Conservation (phyloP, 2,888 invertebrate species). For the Stenoptilia bipunctidactyla region DNA sequence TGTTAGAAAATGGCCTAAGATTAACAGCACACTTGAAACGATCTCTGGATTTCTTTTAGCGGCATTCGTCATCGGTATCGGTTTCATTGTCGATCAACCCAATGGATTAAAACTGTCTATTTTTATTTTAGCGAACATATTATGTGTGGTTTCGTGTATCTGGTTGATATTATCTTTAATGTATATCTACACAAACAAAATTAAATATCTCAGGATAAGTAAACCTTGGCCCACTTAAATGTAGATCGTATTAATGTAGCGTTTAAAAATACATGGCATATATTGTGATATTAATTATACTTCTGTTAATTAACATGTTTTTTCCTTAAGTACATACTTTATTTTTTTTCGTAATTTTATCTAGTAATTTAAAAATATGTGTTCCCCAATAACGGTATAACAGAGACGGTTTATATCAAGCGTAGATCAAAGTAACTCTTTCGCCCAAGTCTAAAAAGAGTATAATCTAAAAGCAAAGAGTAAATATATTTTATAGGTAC, state of each 20-base stretch:
- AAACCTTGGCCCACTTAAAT: slow-evolving; percentile 18
- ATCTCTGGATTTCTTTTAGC: slow-evolving; percentile 41
- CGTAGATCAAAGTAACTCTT: too few relatives aligned
- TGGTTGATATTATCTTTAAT: slow-evolving; percentile 40
- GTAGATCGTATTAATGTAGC: slow-evolving; percentile 15
- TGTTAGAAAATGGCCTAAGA: slow-evolving; percentile 55
- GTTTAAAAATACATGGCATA: neutral
- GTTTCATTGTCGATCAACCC: slow-evolving; percentile 31
- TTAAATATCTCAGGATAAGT: slow-evolving; percentile 31
- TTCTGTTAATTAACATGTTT: too few relatives aligned
- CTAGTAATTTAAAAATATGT: too few relatives aligned
- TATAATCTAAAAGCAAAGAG: too few relatives aligned
- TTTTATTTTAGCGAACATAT: slow-evolving; percentile 36
- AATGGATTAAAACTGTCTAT: slow-evolving; percentile 39
- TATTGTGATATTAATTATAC: too few relatives aligned
- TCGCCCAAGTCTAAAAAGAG: too few relatives aligned
- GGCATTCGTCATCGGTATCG: slow-evolving; percentile 35
- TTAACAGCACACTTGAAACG: slow-evolving; percentile 60
- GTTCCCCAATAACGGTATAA: too few relatives aligned
- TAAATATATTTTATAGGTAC: too few relatives aligned
- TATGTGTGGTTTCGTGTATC: slow-evolving; percentile 33
- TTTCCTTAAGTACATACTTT: too few relatives aligned
- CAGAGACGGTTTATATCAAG: too few relatives aligned
- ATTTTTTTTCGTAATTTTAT: too few relatives aligned
- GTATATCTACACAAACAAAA: slow-evolving; percentile 36